These are phyloP conservation scores for Petrophora chlorosata DNA, from an alignment of 2,888 invertebrate species.

Conservation along the genomic window DNA sequence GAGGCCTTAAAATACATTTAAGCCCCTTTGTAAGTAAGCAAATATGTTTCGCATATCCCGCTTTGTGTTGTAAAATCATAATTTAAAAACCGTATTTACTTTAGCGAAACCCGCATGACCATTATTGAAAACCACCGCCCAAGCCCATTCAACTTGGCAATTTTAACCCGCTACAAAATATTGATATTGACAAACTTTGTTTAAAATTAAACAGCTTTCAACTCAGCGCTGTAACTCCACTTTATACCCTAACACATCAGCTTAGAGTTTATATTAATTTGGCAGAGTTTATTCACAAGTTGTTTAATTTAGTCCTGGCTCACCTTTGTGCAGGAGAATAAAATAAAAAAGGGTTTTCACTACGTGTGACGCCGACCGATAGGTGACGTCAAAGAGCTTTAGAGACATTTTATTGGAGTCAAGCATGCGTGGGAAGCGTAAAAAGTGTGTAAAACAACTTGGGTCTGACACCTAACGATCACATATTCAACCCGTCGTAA, in stretches of 20 bases:
- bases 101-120: conserved; percentile 30
- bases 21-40: too few species aligned
- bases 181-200: conserved; percentile 54
- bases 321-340: conserved; percentile 62
- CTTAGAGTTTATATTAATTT: conserved; percentile 46
- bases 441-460: conserved; percentile 2
- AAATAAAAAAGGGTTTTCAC: conserved; percentile 54
- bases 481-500: neutral
- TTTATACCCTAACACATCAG: conserved; percentile 39
- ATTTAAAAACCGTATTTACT: conserved; percentile 22
- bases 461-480: neutral
- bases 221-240: conserved; percentile 26
- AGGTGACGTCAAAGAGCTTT: conserved; percentile 51
- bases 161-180: conserved; percentile 56
- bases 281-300: conserved; percentile 42
- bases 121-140: conserved; percentile 51
- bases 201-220: conserved; percentile 38
- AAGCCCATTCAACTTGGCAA: conserved; percentile 47
- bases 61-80: too few species aligned
- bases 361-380: conserved; percentile 48
- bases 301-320: conserved; percentile 62
- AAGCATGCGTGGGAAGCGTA: conserved; percentile 4
- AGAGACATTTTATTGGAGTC: conserved; percentile 39
- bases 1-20: too few species aligned
- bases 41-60: too few species aligned